Evolutionary conservation across 1,140 invertebrate species (phyloP).

Genomic region (Calephelis nemesis): DNA sequence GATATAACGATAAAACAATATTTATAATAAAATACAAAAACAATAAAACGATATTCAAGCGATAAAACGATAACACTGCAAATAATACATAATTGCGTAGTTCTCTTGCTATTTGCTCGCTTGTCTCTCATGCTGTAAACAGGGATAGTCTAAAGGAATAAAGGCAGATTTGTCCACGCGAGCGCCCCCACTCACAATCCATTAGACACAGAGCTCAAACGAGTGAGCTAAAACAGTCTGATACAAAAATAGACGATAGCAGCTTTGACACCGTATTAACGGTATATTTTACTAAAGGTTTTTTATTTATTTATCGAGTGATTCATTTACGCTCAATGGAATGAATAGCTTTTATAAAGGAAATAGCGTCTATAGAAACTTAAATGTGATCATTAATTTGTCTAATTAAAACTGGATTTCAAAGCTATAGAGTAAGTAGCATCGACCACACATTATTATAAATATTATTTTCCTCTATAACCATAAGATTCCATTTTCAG

Average conservation of each 20-base stretch:
- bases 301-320: neutral
- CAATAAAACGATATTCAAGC: neutral
- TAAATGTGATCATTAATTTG: too few species aligned
- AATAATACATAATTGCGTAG: neutral
- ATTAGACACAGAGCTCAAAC: slow-evolving; percentile 15
- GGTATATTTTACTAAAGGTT: slow-evolving; percentile 11
- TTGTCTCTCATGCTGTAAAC: slow-evolving; percentile 2
- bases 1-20: too few species aligned
- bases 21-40: too few species aligned
- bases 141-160: slow-evolving; percentile 13
- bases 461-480: too few species aligned
- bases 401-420: too few species aligned
- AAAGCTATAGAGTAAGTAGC: too few species aligned
- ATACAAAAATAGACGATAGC: slow-evolving; percentile 15
- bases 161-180: slow-evolving; percentile 17
- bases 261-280: slow-evolving; percentile 19
- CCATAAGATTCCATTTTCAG: too few species aligned
- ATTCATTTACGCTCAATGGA: neutral
- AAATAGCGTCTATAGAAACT: too few species aligned
- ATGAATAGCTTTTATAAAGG: neutral
- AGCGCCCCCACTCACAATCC: slow-evolving; percentile 17
- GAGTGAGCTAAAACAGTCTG: slow-evolving; percentile 16
- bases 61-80: neutral
- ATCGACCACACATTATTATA: too few species aligned
- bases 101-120: neutral